These are phyloP conservation scores for Argya squamiceps DNA, from an alignment of 2,797 vertebrate species.

Conservation along the genomic window DNA sequence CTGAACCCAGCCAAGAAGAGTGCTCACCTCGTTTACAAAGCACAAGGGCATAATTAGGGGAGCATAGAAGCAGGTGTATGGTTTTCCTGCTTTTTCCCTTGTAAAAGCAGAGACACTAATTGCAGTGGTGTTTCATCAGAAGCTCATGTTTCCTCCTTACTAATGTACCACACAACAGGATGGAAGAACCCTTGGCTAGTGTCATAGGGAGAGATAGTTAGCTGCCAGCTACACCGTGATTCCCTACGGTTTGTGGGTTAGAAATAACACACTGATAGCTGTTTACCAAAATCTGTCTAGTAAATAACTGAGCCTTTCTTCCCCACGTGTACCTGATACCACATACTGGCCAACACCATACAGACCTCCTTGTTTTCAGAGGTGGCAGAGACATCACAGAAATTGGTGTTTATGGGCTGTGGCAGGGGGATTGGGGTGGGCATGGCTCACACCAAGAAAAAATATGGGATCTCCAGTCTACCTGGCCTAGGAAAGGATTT, in stretches of 20 bases:
- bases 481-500: background rate
- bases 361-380: background rate
- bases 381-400: background rate
- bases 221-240: fast-evolving
- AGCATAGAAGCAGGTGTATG: background rate
- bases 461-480: background rate
- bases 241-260: fast-evolving
- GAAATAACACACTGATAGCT: background rate
- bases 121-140: background rate
- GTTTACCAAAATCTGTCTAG: background rate
- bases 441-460: background rate
- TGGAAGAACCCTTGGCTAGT: background rate
- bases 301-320: background rate
- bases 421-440: background rate
- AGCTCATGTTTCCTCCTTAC: background rate
- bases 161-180: background rate
- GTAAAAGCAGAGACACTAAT: background rate
- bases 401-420: background rate
- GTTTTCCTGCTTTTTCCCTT: background rate
- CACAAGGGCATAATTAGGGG: background rate
- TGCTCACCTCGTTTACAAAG: background rate
- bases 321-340: background rate
- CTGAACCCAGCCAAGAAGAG: background rate
- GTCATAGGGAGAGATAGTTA: fast-evolving
- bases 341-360: background rate